These are phyloP conservation scores for Opisthocomus hoazin DNA, from an alignment of 2,113 vertebrate species.

Conservation along the genomic window DNA sequence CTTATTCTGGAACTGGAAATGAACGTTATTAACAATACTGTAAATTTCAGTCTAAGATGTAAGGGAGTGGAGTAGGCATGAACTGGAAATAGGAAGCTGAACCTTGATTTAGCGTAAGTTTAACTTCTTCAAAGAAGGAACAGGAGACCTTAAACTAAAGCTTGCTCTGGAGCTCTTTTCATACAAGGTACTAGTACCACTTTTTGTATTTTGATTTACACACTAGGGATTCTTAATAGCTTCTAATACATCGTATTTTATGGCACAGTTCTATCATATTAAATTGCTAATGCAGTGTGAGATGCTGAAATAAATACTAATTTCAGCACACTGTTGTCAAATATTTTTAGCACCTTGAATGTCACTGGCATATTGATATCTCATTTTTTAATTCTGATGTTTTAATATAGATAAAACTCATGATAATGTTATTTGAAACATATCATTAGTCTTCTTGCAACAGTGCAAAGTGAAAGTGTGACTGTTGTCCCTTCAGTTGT, in stretches of 20 bases:
- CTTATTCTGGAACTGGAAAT: not conserved
- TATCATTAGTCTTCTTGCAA: not conserved
- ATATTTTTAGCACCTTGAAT: not conserved
- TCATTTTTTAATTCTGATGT: not conserved
- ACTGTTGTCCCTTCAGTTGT: not conserved
- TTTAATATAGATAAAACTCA: not conserved
- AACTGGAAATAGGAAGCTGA: not conserved
- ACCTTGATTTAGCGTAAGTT: not conserved
- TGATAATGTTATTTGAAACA: not conserved
- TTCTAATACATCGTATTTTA: not conserved
- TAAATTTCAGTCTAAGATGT: not conserved
- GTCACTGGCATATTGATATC: not conserved
- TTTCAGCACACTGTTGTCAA: not conserved
- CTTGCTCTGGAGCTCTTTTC: not conserved
- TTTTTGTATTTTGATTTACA: not conserved
- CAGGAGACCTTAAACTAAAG: not conserved
- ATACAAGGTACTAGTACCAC: fast-evolving
- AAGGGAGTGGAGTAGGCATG: not conserved
- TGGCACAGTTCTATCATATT: not conserved
- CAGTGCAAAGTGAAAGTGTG: not conserved
- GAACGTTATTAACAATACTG: not conserved
- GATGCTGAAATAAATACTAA: not conserved
- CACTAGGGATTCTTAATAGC: not conserved
- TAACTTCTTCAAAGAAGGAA: not conserved
- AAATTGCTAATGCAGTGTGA: not conserved